phyloP scores from a whole-genome alignment of 2,888 invertebrate genomes.

The Macroteleia sp. region DNA sequence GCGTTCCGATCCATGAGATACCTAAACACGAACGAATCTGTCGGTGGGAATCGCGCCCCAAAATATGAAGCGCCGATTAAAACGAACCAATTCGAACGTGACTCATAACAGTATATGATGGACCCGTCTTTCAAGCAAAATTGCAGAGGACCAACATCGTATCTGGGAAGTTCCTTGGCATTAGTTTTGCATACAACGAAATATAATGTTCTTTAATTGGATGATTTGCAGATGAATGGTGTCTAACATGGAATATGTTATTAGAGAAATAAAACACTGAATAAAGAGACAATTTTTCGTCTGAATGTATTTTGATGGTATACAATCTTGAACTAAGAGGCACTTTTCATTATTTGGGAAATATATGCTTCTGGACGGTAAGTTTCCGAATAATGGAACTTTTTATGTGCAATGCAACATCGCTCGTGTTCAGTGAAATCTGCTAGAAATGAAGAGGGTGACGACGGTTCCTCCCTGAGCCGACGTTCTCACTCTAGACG shows the following conservation, averaged over 20 bases:
- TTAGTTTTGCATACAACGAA: constrained; percentile 41
- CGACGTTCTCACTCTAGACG: constrained; percentile 40
- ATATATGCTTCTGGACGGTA: constrained; percentile 8
- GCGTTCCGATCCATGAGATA: constrained; percentile 41
- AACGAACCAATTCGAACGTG: constrained; percentile 48
- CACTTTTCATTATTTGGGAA: constrained; percentile 27
- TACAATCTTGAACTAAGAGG: background rate
- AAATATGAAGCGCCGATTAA: constrained; percentile 69
- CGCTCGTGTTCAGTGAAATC: constrained; percentile 80
- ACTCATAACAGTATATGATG: constrained; percentile 43
- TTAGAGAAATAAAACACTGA: constrained; percentile 18
- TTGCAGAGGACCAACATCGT: constrained; percentile 14
- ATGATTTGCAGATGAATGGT: constrained; percentile 41
- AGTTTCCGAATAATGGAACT: constrained; percentile 35
- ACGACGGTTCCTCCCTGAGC: constrained; percentile 71
- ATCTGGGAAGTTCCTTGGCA: constrained; percentile 5
- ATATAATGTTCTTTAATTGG: constrained; percentile 43
- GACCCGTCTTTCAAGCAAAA: constrained; percentile 38
- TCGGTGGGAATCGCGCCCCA: constrained; percentile 74
- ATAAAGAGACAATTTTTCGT: background rate
- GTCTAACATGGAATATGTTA: constrained; percentile 13
- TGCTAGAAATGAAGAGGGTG: constrained; percentile 81
- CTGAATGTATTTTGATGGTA: constrained; percentile 8
- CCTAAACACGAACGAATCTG: constrained; percentile 57
- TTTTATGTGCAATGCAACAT: constrained; percentile 74